phyloP scores from a whole-genome alignment of 2,888 invertebrate genomes.

The Ceramica pisi region DNA sequence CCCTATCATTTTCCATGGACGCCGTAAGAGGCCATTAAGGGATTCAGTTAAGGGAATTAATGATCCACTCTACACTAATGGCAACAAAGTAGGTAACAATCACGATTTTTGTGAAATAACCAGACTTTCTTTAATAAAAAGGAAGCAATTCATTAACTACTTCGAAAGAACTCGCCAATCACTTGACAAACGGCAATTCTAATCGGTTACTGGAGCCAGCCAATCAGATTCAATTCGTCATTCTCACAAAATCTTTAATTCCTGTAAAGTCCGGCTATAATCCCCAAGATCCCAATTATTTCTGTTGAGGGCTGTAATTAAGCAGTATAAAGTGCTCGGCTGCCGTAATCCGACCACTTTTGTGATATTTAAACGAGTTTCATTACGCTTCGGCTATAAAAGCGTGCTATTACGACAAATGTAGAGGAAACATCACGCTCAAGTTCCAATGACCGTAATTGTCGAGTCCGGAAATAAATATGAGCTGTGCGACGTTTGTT shows the following conservation, averaged over 20 bases:
- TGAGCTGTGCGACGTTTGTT: conserved; percentile 69
- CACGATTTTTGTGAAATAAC: conserved; percentile 35
- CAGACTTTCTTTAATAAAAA: conserved; percentile 36
- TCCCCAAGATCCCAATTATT: conserved; percentile 89
- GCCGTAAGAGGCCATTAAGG: conserved; percentile 48
- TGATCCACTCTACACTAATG: conserved; percentile 48
- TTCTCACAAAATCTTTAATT: conserved; percentile 76
- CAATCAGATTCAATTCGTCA: conserved; percentile 54
- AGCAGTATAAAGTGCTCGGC: conserved; percentile 87
- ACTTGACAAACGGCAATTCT: conserved; percentile 54
- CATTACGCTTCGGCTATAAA: conserved; percentile 89
- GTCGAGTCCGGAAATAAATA: conserved; percentile 80
- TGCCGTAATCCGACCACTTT: conserved; percentile 88
- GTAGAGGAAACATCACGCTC: conserved; percentile 88
- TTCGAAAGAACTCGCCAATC: conserved; percentile 46
- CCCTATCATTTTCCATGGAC: conserved; percentile 43
- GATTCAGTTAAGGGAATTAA: conserved; percentile 52
- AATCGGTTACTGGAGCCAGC: conserved; percentile 50
- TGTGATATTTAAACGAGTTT: conserved; percentile 90
- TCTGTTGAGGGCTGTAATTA: conserved; percentile 89
- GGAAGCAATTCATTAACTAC: conserved; percentile 50
- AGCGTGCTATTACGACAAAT: conserved; percentile 88
- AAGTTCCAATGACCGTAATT: conserved; percentile 86
- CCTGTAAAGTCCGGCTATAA: conserved; percentile 83
- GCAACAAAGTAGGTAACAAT: conserved; percentile 39